Evolutionary conservation across 2,797 vertebrate genomes (phyloP).

Genomic region (Lepus oiostolus): DNA sequence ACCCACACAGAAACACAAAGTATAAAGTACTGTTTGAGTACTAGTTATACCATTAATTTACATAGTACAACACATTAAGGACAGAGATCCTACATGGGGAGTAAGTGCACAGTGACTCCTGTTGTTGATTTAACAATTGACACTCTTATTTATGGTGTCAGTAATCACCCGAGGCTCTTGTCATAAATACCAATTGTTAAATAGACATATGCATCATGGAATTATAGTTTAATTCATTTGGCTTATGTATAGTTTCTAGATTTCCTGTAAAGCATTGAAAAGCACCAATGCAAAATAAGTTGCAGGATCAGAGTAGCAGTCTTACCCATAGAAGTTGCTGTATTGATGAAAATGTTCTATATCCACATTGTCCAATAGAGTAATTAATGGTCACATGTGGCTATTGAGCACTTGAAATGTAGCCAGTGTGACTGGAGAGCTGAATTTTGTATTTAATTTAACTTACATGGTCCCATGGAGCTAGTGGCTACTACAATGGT

Average conservation of each 20-base stretch:
- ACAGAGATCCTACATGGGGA: no score
- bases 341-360: neutral
- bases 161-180: no score
- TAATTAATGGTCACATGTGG: neutral
- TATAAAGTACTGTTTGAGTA: no score
- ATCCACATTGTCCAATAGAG: neutral
- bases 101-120: no score
- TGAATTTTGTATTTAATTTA: neutral
- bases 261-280: slow-evolving; percentile 49
- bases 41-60: no score
- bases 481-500: neutral
- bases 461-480: neutral
- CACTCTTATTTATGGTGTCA: no score
- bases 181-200: no score
- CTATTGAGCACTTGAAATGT: neutral
- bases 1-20: no score
- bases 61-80: no score
- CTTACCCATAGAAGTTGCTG: neutral
- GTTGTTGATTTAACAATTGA: no score
- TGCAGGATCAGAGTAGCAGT: neutral
- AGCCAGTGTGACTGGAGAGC: neutral
- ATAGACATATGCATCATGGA: neutral
- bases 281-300: neutral
- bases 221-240: slow-evolving; percentile 37
- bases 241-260: slow-evolving; percentile 16